Conservation (phyloP, 2,888 invertebrate species). For the Tenthredo livida region DNA sequence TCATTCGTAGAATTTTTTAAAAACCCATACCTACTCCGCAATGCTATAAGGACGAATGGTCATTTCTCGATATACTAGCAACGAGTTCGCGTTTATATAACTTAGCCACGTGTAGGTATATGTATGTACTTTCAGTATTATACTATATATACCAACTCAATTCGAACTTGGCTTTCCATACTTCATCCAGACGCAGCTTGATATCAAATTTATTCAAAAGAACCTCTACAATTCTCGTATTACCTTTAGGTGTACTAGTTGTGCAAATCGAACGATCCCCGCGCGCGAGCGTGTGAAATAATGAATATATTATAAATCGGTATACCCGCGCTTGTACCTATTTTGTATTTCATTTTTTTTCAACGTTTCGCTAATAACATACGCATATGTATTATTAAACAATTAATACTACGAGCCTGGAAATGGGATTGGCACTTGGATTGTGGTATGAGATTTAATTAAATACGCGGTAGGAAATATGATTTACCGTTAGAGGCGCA, state of each 20-base stretch:
- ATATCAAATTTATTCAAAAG: background rate
- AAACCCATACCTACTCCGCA: no score
- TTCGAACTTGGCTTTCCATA: background rate
- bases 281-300: background rate
- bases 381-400: no score
- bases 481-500: background rate
- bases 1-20: constrained; percentile 16
- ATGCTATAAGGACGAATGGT: no score
- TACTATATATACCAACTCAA: constrained; percentile 4
- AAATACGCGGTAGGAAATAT: constrained; percentile 7
- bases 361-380: no score
- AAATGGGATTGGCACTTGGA: background rate
- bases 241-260: background rate
- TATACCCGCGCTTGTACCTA: background rate
- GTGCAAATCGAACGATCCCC: background rate
- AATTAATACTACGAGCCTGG: no score
- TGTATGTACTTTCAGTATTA: background rate
- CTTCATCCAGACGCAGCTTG: background rate
- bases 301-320: background rate
- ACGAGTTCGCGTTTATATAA: constrained; percentile 19
- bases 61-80: background rate
- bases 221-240: background rate
- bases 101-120: background rate
- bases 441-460: background rate
- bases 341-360: background rate